These are phyloP conservation scores for Silurus lanzhouensis DNA, from an alignment of 2,797 vertebrate genomes.

Conservation along the genomic window DNA sequence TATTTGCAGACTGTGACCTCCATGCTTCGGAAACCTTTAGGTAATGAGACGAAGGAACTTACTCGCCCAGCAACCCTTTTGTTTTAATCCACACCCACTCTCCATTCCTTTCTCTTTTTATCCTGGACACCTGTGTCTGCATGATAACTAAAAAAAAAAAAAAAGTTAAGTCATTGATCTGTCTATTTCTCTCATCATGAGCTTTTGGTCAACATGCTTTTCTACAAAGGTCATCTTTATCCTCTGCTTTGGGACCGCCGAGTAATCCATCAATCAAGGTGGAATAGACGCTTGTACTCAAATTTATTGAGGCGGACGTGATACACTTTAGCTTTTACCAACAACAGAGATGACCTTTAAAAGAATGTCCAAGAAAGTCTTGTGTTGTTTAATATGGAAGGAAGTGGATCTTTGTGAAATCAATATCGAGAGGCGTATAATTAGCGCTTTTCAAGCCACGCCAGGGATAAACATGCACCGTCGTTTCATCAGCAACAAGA, in stretches of 20 bases:
- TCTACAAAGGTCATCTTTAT: constrained; percentile 30
- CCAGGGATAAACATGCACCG: not conserved
- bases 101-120: constrained; percentile 16
- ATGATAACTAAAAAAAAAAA: not conserved
- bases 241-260: not conserved
- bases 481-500: not conserved
- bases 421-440: not conserved
- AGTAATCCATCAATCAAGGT: constrained; percentile 1
- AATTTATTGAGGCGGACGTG: not conserved
- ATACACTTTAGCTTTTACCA: constrained; percentile 5
- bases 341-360: constrained; percentile 33
- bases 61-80: not conserved
- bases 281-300: constrained; percentile 3
- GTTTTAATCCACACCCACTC: not conserved
- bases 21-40: not conserved
- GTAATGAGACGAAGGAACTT: not conserved
- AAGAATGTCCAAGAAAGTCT: not conserved
- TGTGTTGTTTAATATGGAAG: not conserved
- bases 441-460: not conserved
- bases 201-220: constrained; percentile 19
- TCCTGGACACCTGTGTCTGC: not conserved
- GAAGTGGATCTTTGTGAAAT: not conserved
- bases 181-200: constrained; percentile 5
- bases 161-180: constrained; percentile 3
- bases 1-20: not conserved